Percentiles rank a stretch among this genome's conserved stretches.
These are phyloP conservation scores for Mallotus villosus DNA, from an alignment of 2,797 vertebrate genomes.

Conservation along the genomic window DNA sequence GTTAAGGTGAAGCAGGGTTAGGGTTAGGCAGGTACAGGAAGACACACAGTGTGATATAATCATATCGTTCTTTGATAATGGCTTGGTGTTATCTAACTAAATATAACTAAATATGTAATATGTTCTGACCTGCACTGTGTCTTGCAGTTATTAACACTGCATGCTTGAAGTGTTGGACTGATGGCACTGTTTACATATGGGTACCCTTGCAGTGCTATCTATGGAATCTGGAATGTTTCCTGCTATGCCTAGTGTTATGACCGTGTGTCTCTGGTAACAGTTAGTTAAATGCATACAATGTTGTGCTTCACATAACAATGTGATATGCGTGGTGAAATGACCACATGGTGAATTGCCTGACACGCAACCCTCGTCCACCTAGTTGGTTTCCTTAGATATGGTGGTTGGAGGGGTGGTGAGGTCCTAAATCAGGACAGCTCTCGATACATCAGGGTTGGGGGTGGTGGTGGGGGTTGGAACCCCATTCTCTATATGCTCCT, in stretches of 20 bases:
- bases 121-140: constrained; percentile 19
- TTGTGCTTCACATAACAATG: too few relatives aligned
- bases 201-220: constrained; percentile 6
- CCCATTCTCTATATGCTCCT: too few relatives aligned
- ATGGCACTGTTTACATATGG: not conserved
- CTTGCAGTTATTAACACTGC: not conserved
- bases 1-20: too few relatives aligned
- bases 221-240: not conserved
- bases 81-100: not conserved
- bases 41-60: constrained; percentile 1
- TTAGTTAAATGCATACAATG: too few relatives aligned
- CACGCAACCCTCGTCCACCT: too few relatives aligned
- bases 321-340: too few relatives aligned
- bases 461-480: not conserved
- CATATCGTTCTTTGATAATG: not conserved
- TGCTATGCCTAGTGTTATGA: too few relatives aligned
- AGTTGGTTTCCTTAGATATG: not conserved
- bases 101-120: too few relatives aligned
- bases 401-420: not conserved
- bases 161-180: constrained; percentile 2
- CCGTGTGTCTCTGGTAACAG: too few relatives aligned
- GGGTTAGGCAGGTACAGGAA: too few relatives aligned
- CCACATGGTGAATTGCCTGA: too few relatives aligned
- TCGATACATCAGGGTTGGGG: not conserved
- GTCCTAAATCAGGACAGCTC: not conserved